Conservation (phyloP, 2,888 invertebrate genomes). For the Tenthredo mesomela region DNA sequence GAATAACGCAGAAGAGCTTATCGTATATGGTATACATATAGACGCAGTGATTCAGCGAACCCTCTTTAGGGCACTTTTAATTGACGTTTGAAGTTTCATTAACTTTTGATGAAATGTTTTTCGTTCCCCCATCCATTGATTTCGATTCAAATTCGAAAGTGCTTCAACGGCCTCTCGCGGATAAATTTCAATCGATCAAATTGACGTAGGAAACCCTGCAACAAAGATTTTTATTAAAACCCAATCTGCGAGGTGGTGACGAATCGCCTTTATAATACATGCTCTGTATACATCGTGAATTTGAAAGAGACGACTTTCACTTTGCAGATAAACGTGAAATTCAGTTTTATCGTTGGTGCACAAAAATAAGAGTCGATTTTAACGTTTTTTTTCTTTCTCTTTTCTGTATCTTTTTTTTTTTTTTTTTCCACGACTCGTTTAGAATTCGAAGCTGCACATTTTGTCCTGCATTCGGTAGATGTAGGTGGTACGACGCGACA, state of each 20-base stretch:
- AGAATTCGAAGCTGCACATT: slow-evolving; percentile 3
- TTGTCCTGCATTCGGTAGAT: slow-evolving; percentile 3
- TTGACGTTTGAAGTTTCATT: slow-evolving; percentile 33
- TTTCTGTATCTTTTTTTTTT: neutral
- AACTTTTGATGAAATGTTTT: slow-evolving; percentile 37
- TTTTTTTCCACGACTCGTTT: neutral
- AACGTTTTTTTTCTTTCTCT: no score
- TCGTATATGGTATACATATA: neutral
- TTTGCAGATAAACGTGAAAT: neutral
- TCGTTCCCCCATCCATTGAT: neutral
- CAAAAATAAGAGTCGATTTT: neutral
- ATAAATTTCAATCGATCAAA: slow-evolving; percentile 62
- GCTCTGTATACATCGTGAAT: neutral
- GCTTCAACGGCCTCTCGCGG: slow-evolving; percentile 37
- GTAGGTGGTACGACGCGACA: slow-evolving; percentile 9
- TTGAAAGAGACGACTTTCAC: neutral
- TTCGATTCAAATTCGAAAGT: neutral
- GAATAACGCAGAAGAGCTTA: neutral
- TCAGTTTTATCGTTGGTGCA: neutral
- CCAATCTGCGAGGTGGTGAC: slow-evolving; percentile 10
- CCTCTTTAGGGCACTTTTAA: neutral
- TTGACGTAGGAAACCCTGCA: slow-evolving; percentile 29
- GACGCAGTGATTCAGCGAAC: neutral
- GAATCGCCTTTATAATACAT: slow-evolving; percentile 4
- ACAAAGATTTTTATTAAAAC: slow-evolving; percentile 45